Evolutionary conservation across 2,888 invertebrate species (phyloP), one percentile per base, ranked within the genome.

Genomic region (Coronaproctus castanopsis): DNA sequence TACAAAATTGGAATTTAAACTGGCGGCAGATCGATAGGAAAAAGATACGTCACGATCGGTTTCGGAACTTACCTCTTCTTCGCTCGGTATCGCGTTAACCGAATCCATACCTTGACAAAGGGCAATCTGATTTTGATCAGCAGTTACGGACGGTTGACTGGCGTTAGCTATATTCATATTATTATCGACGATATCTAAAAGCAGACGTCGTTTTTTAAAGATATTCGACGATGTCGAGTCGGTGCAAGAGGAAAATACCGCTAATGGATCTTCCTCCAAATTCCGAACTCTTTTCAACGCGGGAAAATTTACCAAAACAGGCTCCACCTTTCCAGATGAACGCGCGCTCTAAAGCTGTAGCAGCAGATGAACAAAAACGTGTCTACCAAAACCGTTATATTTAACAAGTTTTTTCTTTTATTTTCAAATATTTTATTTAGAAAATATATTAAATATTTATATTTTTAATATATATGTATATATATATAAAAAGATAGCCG

Each of bases 41-140:
- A n/a, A n/a, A n/a, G n/a, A n/a, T n/a, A n/a, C n/a, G n/a, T n/a
- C n/a, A n/a, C n/a, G n/a, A n/a, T n/a, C n/a, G n/a, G 36, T 36
- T 36, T 36, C 36, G 2, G 14, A 2, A 10, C 58, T 54, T 55
- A 59, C 59, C 59, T 59, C 59, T 59, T 59, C 59, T 59, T 59
- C 59, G 23, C 55, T 59, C 23, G 59, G 59, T 54, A 58, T 22
- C 49, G 24, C 53, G 49, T 54, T 53, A n/a, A 59, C 59, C 19
- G 59, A 59, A 24, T 59, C 59, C 55, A 59, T 59, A 50, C 49
- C 54, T 49, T 24, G 54, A 49, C 58, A 58, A 54, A 59, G 54
- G 20, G 59, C 59, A 23, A 59, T 54, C 54, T 59, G 59, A 50
- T 59, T 59, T 24, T 58, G 58, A 48, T 58, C 58, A 36, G 36